Evolutionary conservation across 2,888 invertebrate species (phyloP), one percentile per base, ranked within the genome.

Genomic region (Phytoseiulus persimilis): DNA sequence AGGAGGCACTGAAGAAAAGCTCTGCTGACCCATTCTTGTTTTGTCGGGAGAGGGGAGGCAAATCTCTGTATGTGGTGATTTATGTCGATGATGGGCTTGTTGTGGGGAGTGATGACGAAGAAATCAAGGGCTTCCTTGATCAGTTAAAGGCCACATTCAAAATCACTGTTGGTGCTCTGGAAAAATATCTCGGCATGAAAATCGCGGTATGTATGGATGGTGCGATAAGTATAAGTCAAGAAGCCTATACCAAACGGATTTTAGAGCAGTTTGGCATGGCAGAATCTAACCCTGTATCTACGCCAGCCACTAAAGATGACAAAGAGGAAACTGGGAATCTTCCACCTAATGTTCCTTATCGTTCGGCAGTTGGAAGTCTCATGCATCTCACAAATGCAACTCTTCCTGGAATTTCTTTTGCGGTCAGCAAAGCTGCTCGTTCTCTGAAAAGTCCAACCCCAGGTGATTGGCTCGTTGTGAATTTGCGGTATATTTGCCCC

Each of bases 61-160:
- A 31, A 33, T 46, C 31, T 23, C 33, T 91, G 3, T 89, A 89
- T 31, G 32, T 91, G 23, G 89, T 45, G n/a, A 83, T 91, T 0
- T 91, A 91, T 90, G 91, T 91, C 6, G 91, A 91, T 90, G 91
- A 91, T 90, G 90, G 90, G 28, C 83, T 91, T 9, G 90, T 90
- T 9, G 83, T 32, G 18, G 89, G 31, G 23, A 83, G 18, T 39
- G 32, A 90, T 28, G 83, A 89, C 31, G 39, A 45, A 89, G 39
- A 33, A 0, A 32, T 90, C 14, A 83, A 90, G n/a, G 83, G 31
- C 9, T 32, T 90, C 45, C 28, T 33, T 0, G n/a, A 83, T 28
- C 14, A 33, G n/a, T 39, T 90, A 32, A 89, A 83, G 46, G n/a
- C 31, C 23, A 23, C 32, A 14, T 90, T 91, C 39, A 33, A 84